Evolutionary conservation across 2,797 vertebrate genomes (phyloP), one percentile per base, ranked within the genome.

Genomic region (Geotrypetes seraphini): DNA sequence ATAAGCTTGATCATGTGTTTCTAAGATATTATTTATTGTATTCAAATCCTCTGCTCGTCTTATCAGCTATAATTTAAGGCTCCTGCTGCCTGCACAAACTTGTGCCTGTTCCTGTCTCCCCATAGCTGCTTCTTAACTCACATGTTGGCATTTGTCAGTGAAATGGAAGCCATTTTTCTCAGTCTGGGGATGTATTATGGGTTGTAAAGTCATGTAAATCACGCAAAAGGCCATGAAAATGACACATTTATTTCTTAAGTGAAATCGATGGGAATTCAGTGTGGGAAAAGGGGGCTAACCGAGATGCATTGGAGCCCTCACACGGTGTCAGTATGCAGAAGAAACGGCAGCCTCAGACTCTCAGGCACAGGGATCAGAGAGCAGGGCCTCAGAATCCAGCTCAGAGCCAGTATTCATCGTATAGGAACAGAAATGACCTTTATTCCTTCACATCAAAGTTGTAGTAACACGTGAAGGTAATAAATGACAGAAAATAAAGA

Each of bases 211-310:
- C 18, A 20, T 0, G 5, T 16, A 53, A 40, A 53, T 35, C 4
- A 9, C 33, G 34, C 30, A 33, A 17, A 38, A 60, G 33, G 19
- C 26, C 35, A 48, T 36, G 7, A 31, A 18, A 36, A 11, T 3
- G 21, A 10, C 17, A 16, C 0, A 1, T 48, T 53, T 44, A 38
- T 33, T 32, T 22, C 22, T 43, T 35, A 12, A 0, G 42, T 37
- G 16, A 19, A 31, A 19, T 44, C 31, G 45, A 1, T 11, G 32
- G 18, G 10, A 3, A 4, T 42, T 42, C 39, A 18, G 17, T 14
- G 14, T 1, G 25, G 25, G 20, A 38, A 40, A 22, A 24, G 19
- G 28, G 25, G 17, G n/a, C n/a, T n/a, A n/a, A n/a, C n/a, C n/a
- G n/a, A n/a, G n/a, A n/a, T n/a, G n/a, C n/a, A n/a, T n/a, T n/a